Conservation (phyloP, 1,140 invertebrate species). For the Caerostris darwini region DNA sequence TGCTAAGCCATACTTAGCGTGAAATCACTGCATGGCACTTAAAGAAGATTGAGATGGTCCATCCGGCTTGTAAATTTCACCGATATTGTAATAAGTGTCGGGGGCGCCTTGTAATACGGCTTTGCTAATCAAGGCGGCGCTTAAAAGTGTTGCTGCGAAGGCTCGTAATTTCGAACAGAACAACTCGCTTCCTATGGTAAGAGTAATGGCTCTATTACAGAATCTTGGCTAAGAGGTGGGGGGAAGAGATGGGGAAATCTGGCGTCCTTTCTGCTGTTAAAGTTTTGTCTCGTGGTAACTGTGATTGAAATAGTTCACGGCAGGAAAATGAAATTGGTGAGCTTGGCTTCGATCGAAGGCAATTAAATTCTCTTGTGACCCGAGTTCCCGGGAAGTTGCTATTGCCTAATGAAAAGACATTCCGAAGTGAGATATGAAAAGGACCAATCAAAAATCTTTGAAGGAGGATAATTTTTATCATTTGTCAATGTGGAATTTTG, state of each 20-base stretch:
- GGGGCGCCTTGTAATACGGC: constrained; percentile 64
- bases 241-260: neutral
- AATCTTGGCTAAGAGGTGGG: constrained; percentile 60
- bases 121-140: constrained; percentile 72
- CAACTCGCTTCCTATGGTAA: constrained; percentile 62
- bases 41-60: constrained; percentile 70
- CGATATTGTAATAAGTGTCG: constrained; percentile 78
- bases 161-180: constrained; percentile 52
- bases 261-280: constrained; percentile 36
- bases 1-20: constrained; percentile 68
- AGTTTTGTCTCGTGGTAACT: constrained; percentile 71
- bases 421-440: constrained; percentile 67
- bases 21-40: constrained; percentile 74
- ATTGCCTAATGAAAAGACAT: constrained; percentile 67
- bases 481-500: constrained; percentile 62
- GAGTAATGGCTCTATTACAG: constrained; percentile 76
- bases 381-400: neutral
- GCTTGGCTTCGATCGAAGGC: constrained; percentile 53
- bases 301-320: constrained; percentile 67
- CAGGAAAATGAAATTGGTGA: constrained; percentile 71
- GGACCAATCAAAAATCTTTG: constrained; percentile 66
- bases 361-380: constrained; percentile 70
- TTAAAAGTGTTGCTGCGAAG: constrained; percentile 54
- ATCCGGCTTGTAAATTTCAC: constrained; percentile 74
- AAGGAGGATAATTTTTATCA: constrained; percentile 71